Evolutionary conservation across 2,888 invertebrate genomes (phyloP).

Genomic region (Entomobrya proxima): DNA sequence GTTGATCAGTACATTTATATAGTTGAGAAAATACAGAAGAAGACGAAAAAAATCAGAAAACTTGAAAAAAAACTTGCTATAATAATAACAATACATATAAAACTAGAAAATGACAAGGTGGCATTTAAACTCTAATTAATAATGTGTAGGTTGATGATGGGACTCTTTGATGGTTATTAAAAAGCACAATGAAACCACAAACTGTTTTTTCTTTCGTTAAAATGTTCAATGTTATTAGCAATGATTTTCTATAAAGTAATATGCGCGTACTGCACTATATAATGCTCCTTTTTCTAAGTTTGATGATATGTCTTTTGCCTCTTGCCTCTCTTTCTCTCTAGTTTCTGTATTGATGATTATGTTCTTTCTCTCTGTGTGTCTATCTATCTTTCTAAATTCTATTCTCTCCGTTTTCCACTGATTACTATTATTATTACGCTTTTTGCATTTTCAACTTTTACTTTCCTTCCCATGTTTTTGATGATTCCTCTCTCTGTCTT

Average conservation of each 20-base stretch:
- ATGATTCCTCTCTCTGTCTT: slow-evolving; percentile 24
- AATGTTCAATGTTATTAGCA: slow-evolving; percentile 36
- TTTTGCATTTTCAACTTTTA: slow-evolving; percentile 59
- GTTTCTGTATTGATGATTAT: too few relatives aligned
- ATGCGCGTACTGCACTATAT: background rate
- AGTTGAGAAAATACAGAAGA: slow-evolving; percentile 10
- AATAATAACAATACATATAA: slow-evolving; percentile 1
- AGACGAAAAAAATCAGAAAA: background rate
- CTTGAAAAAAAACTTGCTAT: background rate
- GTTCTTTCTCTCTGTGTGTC: background rate
- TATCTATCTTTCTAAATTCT: background rate
- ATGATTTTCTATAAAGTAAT: background rate
- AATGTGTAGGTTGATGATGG: slow-evolving; percentile 55
- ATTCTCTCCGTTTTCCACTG: background rate
- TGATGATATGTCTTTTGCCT: slow-evolving; percentile 25
- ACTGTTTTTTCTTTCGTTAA: slow-evolving; percentile 15
- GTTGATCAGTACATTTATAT: slow-evolving; percentile 20
- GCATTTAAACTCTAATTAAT: slow-evolving; percentile 67
- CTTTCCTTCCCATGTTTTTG: slow-evolving; percentile 53
- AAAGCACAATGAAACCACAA: slow-evolving; percentile 66
- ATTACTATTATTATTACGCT: slow-evolving; percentile 25
- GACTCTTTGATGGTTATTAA: slow-evolving; percentile 67
- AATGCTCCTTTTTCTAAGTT: slow-evolving; percentile 31
- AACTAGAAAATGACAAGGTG: slow-evolving; percentile 63
- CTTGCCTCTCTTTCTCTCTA: background rate